These are phyloP conservation scores for Hydropotes inermis DNA, from an alignment of 2,113 vertebrate species.

Conservation along the genomic window DNA sequence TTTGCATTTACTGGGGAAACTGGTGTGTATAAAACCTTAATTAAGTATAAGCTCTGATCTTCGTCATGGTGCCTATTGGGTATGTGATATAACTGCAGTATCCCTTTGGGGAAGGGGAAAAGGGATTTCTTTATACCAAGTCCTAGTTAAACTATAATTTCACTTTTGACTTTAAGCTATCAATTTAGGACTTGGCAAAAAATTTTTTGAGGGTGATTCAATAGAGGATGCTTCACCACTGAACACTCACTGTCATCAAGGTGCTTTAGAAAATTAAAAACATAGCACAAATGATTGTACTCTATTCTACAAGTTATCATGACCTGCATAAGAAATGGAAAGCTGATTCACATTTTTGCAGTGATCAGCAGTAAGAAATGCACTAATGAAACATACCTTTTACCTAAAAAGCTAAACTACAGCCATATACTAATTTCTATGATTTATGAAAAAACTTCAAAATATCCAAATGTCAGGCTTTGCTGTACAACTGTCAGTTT, in stretches of 20 bases:
- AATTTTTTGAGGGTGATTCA: slow-evolving; percentile 82
- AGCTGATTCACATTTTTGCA: slow-evolving; percentile 85
- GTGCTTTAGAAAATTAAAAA: slow-evolving; percentile 91
- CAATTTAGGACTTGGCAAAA: slow-evolving; percentile 80
- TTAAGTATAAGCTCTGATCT: slow-evolving; percentile 86
- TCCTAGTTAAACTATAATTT: slow-evolving; percentile 80
- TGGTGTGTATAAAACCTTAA: slow-evolving; percentile 90
- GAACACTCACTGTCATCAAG: slow-evolving; percentile 90
- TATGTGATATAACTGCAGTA: slow-evolving; percentile 89
- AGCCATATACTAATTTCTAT: slow-evolving; percentile 87
- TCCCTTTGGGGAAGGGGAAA: slow-evolving; percentile 86
- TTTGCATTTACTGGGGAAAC: slow-evolving; percentile 92
- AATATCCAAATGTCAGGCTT: slow-evolving; percentile 90
- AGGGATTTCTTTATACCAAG: slow-evolving; percentile 83
- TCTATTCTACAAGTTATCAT: slow-evolving; percentile 88
- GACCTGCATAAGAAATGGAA: slow-evolving; percentile 87
- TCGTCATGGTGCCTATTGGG: slow-evolving; percentile 87
- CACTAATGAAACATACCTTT: slow-evolving; percentile 89
- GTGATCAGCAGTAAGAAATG: slow-evolving; percentile 87
- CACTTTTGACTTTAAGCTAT: slow-evolving; percentile 82
- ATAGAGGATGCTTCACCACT: slow-evolving; percentile 89
- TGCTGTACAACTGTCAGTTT: slow-evolving; percentile 87
- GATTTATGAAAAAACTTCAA: slow-evolving; percentile 89
- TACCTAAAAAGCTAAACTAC: slow-evolving; percentile 90
- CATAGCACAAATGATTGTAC: slow-evolving; percentile 88